A percentile compares a stretch with the other conserved stretches of the same genome.
These are phyloP conservation scores for Felis chaus DNA, from an alignment of 2,113 vertebrate genomes.

Conservation along the genomic window DNA sequence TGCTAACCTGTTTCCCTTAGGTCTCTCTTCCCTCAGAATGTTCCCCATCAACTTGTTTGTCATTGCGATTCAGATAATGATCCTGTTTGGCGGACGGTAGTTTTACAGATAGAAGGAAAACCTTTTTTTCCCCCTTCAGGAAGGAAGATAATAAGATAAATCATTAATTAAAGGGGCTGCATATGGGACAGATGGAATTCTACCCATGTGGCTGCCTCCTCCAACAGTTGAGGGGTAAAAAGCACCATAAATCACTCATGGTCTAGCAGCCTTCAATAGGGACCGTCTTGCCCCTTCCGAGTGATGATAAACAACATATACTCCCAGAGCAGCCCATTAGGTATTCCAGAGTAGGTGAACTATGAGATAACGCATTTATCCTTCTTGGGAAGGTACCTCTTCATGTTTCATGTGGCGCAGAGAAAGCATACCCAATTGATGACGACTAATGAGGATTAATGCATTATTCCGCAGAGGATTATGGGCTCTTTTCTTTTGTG, in stretches of 20 bases:
- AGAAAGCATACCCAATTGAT: conserved; percentile 73
- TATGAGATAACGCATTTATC: conserved; percentile 81
- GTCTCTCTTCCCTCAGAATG: background rate
- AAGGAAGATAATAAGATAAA: conserved; percentile 77
- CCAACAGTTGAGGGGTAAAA: conserved; percentile 73
- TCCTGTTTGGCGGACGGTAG: background rate
- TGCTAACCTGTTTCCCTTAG: conserved; percentile 42
- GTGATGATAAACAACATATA: conserved; percentile 79
- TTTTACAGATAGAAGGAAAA: conserved; percentile 38
- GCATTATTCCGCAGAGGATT: conserved; percentile 78
- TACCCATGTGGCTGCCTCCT: conserved; percentile 74
- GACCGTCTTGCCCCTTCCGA: conserved; percentile 74
- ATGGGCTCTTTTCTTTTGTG: conserved; percentile 76
- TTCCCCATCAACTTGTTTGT: conserved; percentile 47
- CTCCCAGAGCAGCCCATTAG: conserved; percentile 73
- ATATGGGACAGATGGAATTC: conserved; percentile 69
- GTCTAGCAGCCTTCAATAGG: conserved; percentile 69
- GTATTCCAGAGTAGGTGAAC: conserved; percentile 82
- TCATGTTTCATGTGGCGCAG: conserved; percentile 73
- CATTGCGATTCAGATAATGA: conserved; percentile 51
- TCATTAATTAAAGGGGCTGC: conserved; percentile 78
- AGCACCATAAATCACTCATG: conserved; percentile 78
- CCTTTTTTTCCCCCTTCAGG: background rate
- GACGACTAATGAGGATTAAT: conserved; percentile 87
- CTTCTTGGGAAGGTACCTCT: conserved; percentile 77